Base-by-base conservation (phyloP, 2,797 vertebrate species). In the Coregonus sp. region DNA sequence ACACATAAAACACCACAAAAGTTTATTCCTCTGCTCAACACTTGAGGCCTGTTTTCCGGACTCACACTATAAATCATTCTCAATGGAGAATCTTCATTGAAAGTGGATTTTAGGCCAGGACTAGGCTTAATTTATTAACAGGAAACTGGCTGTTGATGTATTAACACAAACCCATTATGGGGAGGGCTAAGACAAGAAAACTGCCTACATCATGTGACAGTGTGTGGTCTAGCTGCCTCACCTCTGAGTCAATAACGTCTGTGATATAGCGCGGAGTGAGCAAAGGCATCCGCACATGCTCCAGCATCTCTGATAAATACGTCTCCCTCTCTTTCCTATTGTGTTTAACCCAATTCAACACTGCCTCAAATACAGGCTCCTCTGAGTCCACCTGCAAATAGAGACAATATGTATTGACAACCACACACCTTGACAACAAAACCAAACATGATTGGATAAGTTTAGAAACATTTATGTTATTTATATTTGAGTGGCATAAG, bases 301-400 rank as follows among this genome's bases (percentile, higher is more conserved):
- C 97, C 1, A 99, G 94, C 93, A 99, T 95, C 82, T 97, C 96
- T 0, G 97, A 91, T 85, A 99, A 91, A 54, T 94, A 97, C 0
- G 95, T 94, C 78, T 98, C 97, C 0, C 98, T 92, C 75, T 98
- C 96, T 76, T 96, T 97, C 71, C 96, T 94, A 0, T 96, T 96
- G 91, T 99, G 97, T 83, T 99, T 99, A 86, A 99, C 97, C 98
- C 98, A 99, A 85, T 97, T 99, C 69, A 99, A 90, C 40, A 99
- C 98, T 0, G 98, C 97, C 84, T 99, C 98, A 50, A 99, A 99
- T 9, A 99, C 98, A 0, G 98, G 98, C 87, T 99, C 98, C 81
- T 99, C 98, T 0, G 98, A 99, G 86, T 99, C 98, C 88, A 99
- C 97, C 98, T 99, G 54, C 40, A 85, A 0, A 20, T 2, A 84